A percentile compares a stretch with the other conserved stretches of the same genome.
Evolutionary conservation across 1,140 invertebrate genomes (phyloP).

Genomic region (Bactericera cockerelli): DNA sequence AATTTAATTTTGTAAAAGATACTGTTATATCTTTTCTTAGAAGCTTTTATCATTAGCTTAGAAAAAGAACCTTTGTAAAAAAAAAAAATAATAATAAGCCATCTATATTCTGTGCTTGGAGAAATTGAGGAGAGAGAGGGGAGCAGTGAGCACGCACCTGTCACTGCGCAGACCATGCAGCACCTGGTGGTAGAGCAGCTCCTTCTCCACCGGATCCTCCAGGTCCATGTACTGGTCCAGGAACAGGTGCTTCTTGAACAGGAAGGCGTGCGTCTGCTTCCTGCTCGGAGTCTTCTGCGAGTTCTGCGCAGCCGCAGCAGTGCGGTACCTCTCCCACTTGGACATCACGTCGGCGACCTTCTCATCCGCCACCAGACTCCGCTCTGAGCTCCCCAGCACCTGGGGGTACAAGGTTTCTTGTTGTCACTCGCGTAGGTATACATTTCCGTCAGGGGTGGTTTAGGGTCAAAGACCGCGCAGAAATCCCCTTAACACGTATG

Average conservation of each 20-base stretch:
- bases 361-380: conserved; percentile 66
- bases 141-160: conserved; percentile 36
- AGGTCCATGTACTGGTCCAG: conserved; percentile 68
- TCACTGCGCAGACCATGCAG: conserved; percentile 77
- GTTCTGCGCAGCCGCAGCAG: conserved; percentile 32
- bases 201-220: conserved; percentile 81
- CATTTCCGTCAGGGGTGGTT: no score
- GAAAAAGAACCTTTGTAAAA: no score
- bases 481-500: no score
- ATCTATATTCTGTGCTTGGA: no score
- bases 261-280: conserved; percentile 41
- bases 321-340: conserved; percentile 79
- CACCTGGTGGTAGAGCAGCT: conserved; percentile 90
- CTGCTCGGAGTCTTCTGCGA: conserved; percentile 25
- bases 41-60: no score
- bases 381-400: conserved; percentile 61
- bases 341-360: conserved; percentile 88
- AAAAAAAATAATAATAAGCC: no score
- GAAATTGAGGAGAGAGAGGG: no score
- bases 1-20: no score
- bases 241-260: conserved; percentile 89
- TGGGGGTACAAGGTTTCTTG: no score
- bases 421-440: no score
- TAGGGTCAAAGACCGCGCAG: no score
- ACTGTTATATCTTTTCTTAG: no score